phyloP scores from a whole-genome alignment of 2,113 vertebrate species.

The Ciconia maguari region DNA sequence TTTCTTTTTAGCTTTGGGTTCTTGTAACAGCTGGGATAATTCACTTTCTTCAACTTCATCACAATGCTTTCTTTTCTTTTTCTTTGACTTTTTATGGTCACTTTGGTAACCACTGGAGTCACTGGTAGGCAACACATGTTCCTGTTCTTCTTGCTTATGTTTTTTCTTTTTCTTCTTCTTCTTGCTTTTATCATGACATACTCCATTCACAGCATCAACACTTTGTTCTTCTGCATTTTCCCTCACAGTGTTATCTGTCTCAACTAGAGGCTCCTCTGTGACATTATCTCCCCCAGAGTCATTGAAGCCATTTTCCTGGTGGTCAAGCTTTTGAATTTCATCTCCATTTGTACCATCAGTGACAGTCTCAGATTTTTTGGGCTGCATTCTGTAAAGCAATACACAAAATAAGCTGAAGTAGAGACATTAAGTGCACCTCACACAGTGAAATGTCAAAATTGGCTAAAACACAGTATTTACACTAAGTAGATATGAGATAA shows the following conservation, averaged over 20 bases:
- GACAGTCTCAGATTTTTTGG: conserved; percentile 21
- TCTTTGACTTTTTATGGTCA: conserved; percentile 79
- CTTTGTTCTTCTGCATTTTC: neutral
- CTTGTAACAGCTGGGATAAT: neutral
- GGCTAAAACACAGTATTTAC: neutral
- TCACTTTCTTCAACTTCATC: conserved; percentile 29
- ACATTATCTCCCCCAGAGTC: neutral
- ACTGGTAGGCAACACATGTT: conserved; percentile 68
- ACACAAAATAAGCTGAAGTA: neutral
- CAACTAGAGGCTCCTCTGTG: neutral
- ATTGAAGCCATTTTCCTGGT: conserved; percentile 67
- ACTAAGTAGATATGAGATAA: neutral
- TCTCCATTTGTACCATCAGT: conserved; percentile 17
- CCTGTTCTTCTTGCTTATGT: conserved; percentile 52
- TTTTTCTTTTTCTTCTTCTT: conserved; percentile 70
- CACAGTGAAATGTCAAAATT: neutral
- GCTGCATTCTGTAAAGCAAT: conserved; percentile 52
- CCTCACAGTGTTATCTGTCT: neutral
- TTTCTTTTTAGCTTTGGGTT: conserved; percentile 78
- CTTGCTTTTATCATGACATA: conserved; percentile 64
- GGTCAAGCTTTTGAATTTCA: conserved; percentile 60
- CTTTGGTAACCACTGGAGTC: conserved; percentile 85
- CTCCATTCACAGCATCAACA: neutral
- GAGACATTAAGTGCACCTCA: neutral
- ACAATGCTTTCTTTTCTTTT: conserved; percentile 76